Base-by-base conservation (phyloP, 2,888 invertebrate genomes). In the Calliphora vomitoria region DNA sequence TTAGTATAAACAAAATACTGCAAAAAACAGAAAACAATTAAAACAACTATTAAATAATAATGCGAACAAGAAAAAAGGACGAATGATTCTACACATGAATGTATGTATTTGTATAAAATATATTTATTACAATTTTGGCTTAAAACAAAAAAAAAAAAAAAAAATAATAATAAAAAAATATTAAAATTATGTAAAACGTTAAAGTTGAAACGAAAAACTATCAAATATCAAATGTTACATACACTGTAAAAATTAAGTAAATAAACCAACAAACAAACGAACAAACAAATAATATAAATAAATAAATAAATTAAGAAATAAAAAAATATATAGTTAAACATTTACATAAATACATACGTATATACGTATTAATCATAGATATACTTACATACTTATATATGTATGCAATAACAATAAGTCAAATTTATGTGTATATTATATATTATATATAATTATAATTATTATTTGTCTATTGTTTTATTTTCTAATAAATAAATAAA, bases 161-260 rank as follows among this genome's bases (percentile, higher is more conserved):
- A 18, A n/a, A n/a, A n/a, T n/a, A n/a, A n/a, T n/a, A 15, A 60
- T 50, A 20, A 6, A 13, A 44, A 74, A 60, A n/a, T 41, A 74
- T 15, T 15, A 20, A 35, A 55, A 71, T n/a, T 44, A 84, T 55
- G 35, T 15, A 53, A 18, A 62, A 58, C 35, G 66, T 84, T 84
- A 58, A 79, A 79, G 18, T 79, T 72, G 13, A 82, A 68, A 68
- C 8, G 41, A 50, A 64, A 76, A 78, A 79, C 8, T 47, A 58
- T 79, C 18, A 84, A 79, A 79, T 47, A 58, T 79, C 18, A 84
- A 79, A 84, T 79, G 79, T 84, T 79, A 58, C 53, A 53, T 53
- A 38, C 8, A 80, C 44, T 80, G 69, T 60, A 80, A 80, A 81
- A 71, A 60, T 15, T 53, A 62, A 41, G 8, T 53, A 20, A 62